Conservation (phyloP, 2,113 vertebrate species). For the Cheilinus undulatus region DNA sequence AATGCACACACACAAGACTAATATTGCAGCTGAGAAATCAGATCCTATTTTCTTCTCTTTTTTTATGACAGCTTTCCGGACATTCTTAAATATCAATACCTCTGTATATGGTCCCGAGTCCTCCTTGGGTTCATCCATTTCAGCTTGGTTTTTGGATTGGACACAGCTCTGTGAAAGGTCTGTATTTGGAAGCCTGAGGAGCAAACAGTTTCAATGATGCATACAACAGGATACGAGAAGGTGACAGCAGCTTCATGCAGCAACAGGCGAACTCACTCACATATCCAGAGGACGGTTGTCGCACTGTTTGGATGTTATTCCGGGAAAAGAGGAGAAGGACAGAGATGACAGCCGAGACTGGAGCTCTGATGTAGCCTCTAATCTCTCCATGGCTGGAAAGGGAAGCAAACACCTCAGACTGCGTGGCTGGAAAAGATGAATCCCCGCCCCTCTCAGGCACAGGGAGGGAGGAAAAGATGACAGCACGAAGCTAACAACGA, state of each 20-base stretch:
- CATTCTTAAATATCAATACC: conserved; percentile 49
- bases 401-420: conserved; percentile 62
- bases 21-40: conserved; percentile 27
- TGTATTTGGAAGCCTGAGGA: conserved; percentile 80
- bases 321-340: conserved; percentile 84
- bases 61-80: neutral
- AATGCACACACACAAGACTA: conserved; percentile 39
- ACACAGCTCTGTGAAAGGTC: conserved; percentile 74
- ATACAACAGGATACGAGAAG: neutral
- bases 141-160: conserved; percentile 30
- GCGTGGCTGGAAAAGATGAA: conserved; percentile 48
- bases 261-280: conserved; percentile 69
- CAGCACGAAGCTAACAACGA: neutral
- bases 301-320: conserved; percentile 78
- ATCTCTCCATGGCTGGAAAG: conserved; percentile 79
- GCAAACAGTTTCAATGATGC: conserved; percentile 3
- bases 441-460: conserved; percentile 56
- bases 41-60: neutral
- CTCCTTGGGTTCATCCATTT: conserved; percentile 68
- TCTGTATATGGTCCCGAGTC: conserved; percentile 45
- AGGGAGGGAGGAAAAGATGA: conserved; percentile 22
- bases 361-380: conserved; percentile 80
- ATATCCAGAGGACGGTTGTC: conserved; percentile 74
- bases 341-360: conserved; percentile 84
- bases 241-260: neutral